Base-by-base conservation (phyloP, 2,888 invertebrate genomes). In the Molanna angustata region DNA sequence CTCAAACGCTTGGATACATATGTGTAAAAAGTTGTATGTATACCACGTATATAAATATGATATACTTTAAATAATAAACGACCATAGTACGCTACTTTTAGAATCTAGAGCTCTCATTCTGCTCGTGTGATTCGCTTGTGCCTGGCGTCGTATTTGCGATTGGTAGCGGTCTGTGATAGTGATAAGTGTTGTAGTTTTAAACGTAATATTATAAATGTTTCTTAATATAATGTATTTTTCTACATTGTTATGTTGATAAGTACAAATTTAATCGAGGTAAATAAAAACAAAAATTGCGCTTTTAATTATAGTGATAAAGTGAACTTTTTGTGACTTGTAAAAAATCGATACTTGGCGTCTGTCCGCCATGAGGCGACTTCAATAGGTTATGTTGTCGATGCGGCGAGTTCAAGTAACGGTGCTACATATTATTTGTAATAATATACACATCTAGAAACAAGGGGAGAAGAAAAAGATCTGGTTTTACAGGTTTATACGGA, bases 331-430 rank as follows among this genome's bases (percentile, higher is more conserved):
- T 43, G 7, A 11, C 20, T 13, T 17, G 22, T 43, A 54, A 47
- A 44, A 54, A 47, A 54, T 54, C 54, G 44, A 54, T 54, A 54
- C 43, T 40, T 39, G 45, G 49, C 49, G 54, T 49, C 54, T 45
- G 42, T 14, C 13, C 18, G 37, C 18, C 18, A 11, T 37, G n/a
- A n/a, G n/a, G n/a, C n/a, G n/a, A 37, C 37, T 41, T 20, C 2
- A 41, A 41, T 20, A 2, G 9, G 22, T 41, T 20, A 16, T 41
- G 45, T 53, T 52, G 70, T 68, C 66, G 66, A 71, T 72, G 67
- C 70, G 69, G 64, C 64, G 69, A 75, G 76, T 76, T 76, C 75
- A 75, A 74, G 70, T 76, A 76, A 76, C 76, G 76, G 76, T 59
- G 56, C 43, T 41, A 21, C 33, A 39, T 45, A 33, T 33, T 17